These are phyloP conservation scores for Mactromeris polynyma DNA, from an alignment of 2,888 invertebrate species.

Conservation along the genomic window DNA sequence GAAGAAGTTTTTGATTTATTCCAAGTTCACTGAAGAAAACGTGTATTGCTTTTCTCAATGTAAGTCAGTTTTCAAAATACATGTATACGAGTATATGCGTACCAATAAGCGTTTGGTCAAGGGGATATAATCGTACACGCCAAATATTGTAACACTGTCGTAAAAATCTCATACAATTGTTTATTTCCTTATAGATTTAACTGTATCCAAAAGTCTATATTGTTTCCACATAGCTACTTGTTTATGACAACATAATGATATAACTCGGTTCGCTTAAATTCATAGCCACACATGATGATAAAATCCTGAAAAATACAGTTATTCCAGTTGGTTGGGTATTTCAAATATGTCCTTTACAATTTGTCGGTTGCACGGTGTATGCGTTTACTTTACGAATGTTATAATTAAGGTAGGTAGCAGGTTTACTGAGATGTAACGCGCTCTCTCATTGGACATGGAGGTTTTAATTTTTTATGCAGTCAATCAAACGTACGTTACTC, in stretches of 20 bases:
- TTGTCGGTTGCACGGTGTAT: constrained; percentile 51
- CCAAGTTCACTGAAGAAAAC: not conserved
- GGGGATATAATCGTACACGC: constrained; percentile 49
- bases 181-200: not conserved
- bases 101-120: constrained; percentile 31
- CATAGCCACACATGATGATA: constrained; percentile 27
- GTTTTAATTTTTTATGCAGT: constrained; percentile 60
- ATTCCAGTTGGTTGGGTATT: constrained; percentile 56
- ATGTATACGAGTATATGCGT: not conserved
- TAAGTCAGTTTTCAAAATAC: not conserved
- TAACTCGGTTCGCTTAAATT: constrained; percentile 26
- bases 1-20: not conserved
- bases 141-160: not conserved
- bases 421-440: constrained; percentile 55
- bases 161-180: not conserved
- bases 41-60: not conserved
- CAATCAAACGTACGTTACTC: constrained; percentile 56
- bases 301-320: constrained; percentile 42
- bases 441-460: constrained; percentile 55
- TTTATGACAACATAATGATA: constrained; percentile 29
- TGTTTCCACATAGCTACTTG: not conserved
- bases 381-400: constrained; percentile 59
- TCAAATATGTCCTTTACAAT: constrained; percentile 57
- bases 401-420: constrained; percentile 66
- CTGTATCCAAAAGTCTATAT: constrained; percentile 8